phyloP scores from a whole-genome alignment of 2,113 vertebrate genomes.

The Amia ocellicauda region DNA sequence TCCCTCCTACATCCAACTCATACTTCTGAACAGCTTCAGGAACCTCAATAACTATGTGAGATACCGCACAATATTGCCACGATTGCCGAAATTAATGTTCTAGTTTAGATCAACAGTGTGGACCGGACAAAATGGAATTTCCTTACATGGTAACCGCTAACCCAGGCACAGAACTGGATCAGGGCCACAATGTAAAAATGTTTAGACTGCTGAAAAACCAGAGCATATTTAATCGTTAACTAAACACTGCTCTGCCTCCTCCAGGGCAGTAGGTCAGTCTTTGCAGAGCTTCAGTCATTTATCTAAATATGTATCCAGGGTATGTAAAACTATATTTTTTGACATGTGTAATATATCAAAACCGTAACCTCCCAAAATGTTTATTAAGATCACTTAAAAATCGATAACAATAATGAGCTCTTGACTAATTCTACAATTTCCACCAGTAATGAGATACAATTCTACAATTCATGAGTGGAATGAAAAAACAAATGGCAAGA shows the following conservation, averaged over 20 bases:
- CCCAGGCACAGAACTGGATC: background rate
- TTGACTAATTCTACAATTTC: no score
- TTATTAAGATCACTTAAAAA: no score
- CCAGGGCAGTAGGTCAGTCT: background rate
- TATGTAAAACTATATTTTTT: no score
- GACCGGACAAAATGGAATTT: background rate
- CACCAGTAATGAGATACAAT: no score
- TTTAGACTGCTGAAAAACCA: background rate
- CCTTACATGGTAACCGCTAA: constrained; percentile 5
- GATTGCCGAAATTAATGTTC: constrained; percentile 32
- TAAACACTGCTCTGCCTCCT: background rate
- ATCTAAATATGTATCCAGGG: no score
- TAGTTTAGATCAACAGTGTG: constrained; percentile 43
- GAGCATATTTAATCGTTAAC: background rate
- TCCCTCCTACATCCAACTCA: background rate
- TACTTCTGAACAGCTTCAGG: constrained; percentile 5
- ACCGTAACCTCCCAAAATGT: no score
- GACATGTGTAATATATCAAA: no score
- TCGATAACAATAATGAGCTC: no score
- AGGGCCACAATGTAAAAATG: background rate
- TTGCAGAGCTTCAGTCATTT: background rate
- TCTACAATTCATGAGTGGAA: no score
- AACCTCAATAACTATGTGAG: constrained; percentile 17
- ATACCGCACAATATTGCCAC: constrained; percentile 25
- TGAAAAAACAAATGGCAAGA: no score